phyloP scores from a whole-genome alignment of 2,113 vertebrate species.

The Pseudopipra pipra region DNA sequence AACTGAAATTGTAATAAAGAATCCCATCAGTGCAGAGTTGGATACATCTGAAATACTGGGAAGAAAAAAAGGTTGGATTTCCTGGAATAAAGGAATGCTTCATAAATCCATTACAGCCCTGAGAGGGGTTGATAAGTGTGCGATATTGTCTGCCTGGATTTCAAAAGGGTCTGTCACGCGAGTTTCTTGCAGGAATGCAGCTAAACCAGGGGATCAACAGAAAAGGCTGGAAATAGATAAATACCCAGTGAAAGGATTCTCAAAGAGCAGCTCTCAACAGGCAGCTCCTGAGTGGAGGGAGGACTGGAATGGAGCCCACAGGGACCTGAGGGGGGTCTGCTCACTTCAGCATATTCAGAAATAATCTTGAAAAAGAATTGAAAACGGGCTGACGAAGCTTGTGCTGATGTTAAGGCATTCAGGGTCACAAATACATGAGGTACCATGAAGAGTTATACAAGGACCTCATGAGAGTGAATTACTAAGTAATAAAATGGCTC shows the following conservation, averaged over 20 bases:
- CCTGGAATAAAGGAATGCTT: background rate
- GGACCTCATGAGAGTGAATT: background rate
- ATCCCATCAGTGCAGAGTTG: background rate
- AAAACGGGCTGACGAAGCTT: background rate
- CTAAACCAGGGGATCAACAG: background rate
- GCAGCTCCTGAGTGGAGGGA: background rate
- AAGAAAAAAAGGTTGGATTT: background rate
- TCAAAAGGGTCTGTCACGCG: background rate
- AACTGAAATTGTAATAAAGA: background rate
- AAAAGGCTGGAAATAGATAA: background rate
- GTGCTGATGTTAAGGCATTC: background rate
- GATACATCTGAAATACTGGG: background rate
- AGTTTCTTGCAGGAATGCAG: background rate
- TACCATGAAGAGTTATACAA: background rate
- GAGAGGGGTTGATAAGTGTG: accelerated
- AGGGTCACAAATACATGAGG: background rate
- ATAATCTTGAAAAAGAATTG: background rate
- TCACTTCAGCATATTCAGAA: background rate
- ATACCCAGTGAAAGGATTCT: background rate
- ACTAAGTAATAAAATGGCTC: background rate
- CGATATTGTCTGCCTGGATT: background rate
- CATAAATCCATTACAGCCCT: background rate
- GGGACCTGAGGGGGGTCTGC: background rate
- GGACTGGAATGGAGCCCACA: background rate
- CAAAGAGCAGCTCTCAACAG: background rate